Conservation (phyloP, 2,888 invertebrate genomes). For the Timema podura region DNA sequence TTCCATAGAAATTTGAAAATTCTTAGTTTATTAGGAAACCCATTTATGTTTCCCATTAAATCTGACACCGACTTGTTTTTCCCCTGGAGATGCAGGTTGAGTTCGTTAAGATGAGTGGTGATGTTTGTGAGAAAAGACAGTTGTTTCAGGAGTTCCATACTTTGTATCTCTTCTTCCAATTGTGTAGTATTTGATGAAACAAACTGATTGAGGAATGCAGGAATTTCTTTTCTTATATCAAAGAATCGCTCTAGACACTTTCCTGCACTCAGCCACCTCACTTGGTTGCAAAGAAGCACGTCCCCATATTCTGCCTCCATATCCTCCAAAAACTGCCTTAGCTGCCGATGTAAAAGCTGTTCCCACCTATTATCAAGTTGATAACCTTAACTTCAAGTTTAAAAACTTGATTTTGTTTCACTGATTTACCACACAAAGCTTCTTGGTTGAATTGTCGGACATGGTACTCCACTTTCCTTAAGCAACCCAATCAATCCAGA, state of each 20-base stretch:
- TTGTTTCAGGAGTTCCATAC: neutral
- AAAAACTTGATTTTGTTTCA: conserved; percentile 11
- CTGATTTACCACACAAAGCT: conserved; percentile 15
- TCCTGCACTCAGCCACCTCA: conserved; percentile 9
- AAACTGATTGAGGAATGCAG: neutral
- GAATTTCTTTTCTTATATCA: neutral
- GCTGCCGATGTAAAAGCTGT: conserved; percentile 1
- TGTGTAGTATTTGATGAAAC: conserved; percentile 6
- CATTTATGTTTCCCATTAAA: conserved; percentile 3
- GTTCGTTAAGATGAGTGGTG: conserved; percentile 8
- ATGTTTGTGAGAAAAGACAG: neutral
- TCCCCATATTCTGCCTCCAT: conserved; percentile 4
- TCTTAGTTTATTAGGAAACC: conserved; percentile 3
- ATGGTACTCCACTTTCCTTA: neutral
- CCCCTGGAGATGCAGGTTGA: conserved; percentile 6
- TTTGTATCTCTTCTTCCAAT: neutral
- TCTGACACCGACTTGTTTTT: neutral
- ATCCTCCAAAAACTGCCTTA: neutral
- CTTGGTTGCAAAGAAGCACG: conserved; percentile 13
- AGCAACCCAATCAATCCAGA: conserved; percentile 6
- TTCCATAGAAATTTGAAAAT: neutral
- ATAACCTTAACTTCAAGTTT: conserved; percentile 13
- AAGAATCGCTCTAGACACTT: neutral
- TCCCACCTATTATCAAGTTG: conserved; percentile 13
- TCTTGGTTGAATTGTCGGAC: conserved; percentile 13